phyloP scores from a whole-genome alignment of 1,140 invertebrate species.

The Mercenaria mercenaria region DNA sequence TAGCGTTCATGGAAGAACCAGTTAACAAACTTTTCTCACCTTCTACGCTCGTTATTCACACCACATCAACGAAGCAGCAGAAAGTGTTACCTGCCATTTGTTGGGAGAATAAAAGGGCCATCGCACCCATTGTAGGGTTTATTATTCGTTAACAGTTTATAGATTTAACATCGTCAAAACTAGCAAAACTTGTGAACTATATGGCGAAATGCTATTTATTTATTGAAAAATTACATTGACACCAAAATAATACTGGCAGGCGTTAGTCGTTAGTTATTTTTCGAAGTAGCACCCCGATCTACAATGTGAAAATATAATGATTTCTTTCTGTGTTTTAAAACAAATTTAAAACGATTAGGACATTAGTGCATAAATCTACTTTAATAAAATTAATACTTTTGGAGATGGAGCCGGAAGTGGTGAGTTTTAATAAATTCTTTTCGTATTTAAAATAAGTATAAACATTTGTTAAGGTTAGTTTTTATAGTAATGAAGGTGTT shows the following conservation, averaged over 20 bases:
- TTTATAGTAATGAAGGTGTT: too few relatives aligned
- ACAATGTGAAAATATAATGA: too few relatives aligned
- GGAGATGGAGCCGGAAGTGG: too few relatives aligned
- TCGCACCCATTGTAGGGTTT: neutral
- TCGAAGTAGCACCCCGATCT: too few relatives aligned
- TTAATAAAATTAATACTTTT: too few relatives aligned
- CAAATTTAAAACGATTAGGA: too few relatives aligned
- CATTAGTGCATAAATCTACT: too few relatives aligned
- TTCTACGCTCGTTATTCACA: slow-evolving; percentile 13
- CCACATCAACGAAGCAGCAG: neutral
- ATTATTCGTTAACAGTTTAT: slow-evolving; percentile 25
- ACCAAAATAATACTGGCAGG: neutral
- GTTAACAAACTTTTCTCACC: neutral
- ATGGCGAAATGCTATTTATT: slow-evolving; percentile 20
- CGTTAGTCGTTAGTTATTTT: neutral
- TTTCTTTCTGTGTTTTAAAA: too few relatives aligned
- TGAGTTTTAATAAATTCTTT: too few relatives aligned
- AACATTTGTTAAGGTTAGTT: too few relatives aligned
- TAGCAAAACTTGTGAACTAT: slow-evolving; percentile 12
- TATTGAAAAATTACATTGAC: slow-evolving; percentile 9
- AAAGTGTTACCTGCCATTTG: slow-evolving; percentile 1
- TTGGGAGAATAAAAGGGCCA: neutral
- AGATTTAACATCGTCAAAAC: neutral
- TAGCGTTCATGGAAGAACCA: neutral
- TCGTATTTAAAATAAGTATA: too few relatives aligned